A percentile compares a stretch with the other conserved stretches of the same genome.
These are phyloP conservation scores for Ophion ventricosus DNA, from an alignment of 2,888 invertebrate species.

Conservation along the genomic window DNA sequence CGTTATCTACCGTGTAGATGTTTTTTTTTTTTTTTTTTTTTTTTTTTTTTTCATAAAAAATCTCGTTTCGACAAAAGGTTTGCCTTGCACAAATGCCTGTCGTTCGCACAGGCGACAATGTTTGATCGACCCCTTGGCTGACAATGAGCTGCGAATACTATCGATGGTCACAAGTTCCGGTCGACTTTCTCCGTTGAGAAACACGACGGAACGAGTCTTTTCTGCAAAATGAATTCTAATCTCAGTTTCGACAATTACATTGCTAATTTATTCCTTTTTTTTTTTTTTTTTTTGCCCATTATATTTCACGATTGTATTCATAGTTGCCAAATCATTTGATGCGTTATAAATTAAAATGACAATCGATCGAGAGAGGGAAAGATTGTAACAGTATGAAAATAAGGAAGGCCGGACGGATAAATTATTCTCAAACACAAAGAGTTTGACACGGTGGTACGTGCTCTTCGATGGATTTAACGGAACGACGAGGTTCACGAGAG, in stretches of 20 bases:
- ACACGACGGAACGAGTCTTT: constrained; percentile 16
- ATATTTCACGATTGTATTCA: too few relatives aligned
- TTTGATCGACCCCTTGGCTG: constrained; percentile 65
- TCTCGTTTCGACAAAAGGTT: constrained; percentile 68
- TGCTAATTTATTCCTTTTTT: not conserved
- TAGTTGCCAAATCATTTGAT: too few relatives aligned
- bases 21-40: too few relatives aligned
- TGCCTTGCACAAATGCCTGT: constrained; percentile 68
- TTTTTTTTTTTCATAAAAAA: too few relatives aligned
- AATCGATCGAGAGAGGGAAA: too few relatives aligned
- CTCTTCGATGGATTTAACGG: too few relatives aligned
- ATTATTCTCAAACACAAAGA: too few relatives aligned
- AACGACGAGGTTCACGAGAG: too few relatives aligned
- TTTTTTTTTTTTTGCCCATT: not conserved
- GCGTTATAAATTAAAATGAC: too few relatives aligned
- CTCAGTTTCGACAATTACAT: constrained; percentile 25
- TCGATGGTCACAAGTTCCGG: constrained; percentile 58
- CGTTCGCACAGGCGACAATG: constrained; percentile 67
- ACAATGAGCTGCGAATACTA: constrained; percentile 10
- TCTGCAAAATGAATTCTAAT: not conserved
- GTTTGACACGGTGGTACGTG: too few relatives aligned
- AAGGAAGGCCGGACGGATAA: too few relatives aligned
- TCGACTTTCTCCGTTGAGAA: constrained; percentile 55
- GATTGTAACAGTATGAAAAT: too few relatives aligned
- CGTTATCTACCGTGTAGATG: not conserved